Evolutionary conservation across 2,888 invertebrate species (phyloP).

Genomic region (Odontomyia ornata): DNA sequence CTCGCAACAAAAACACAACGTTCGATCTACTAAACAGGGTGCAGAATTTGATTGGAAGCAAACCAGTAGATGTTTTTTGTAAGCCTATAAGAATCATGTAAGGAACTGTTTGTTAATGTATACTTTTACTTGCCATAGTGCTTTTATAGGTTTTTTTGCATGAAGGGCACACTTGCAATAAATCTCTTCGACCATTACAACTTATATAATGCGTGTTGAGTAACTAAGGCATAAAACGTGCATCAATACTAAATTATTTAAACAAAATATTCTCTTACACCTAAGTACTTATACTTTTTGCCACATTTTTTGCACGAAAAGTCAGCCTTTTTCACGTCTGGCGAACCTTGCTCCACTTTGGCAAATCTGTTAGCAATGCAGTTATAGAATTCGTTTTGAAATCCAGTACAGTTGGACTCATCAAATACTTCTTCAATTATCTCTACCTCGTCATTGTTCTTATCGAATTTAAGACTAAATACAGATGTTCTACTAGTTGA

Average conservation of each 20-base stretch:
- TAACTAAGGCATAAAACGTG: not conserved
- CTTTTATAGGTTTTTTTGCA: slow-evolving; percentile 27
- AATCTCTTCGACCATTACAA: slow-evolving; percentile 1
- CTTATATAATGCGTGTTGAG: not conserved
- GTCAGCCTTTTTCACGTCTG: not conserved
- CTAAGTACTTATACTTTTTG: slow-evolving; percentile 10
- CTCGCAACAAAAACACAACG: slow-evolving; percentile 28
- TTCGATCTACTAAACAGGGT: slow-evolving; percentile 15
- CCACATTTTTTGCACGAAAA: slow-evolving; percentile 11
- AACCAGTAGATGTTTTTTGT: slow-evolving; percentile 1
- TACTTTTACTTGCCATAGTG: not conserved
- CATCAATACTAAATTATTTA: not conserved
- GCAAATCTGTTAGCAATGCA: not conserved
- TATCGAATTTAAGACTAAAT: slow-evolving; percentile 30
- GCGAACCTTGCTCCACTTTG: not conserved
- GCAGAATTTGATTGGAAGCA: slow-evolving; percentile 2
- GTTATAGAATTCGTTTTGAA: slow-evolving; percentile 14
- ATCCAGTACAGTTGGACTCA: not conserved
- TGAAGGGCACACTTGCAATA: not conserved
- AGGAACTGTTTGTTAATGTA: not conserved
- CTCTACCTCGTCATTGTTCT: slow-evolving; percentile 11
- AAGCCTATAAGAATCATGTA: not conserved
- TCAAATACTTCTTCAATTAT: not conserved
- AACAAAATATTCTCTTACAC: slow-evolving; percentile 1
- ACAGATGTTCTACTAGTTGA: not conserved